These are phyloP conservation scores for Unio delphinus DNA, from an alignment of 2,888 invertebrate species.

Conservation along the genomic window DNA sequence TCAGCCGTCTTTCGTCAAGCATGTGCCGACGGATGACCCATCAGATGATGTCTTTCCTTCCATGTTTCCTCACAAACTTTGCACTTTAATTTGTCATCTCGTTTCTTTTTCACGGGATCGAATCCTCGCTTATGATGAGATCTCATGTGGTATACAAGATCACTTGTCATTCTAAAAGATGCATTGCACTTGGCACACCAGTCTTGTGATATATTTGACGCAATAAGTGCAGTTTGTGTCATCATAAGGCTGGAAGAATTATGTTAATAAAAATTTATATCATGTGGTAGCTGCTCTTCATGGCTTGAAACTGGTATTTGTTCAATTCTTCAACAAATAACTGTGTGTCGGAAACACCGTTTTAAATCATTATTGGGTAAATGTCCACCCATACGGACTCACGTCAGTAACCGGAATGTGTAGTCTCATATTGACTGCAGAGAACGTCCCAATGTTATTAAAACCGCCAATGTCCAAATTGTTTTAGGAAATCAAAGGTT, in stretches of 20 bases:
- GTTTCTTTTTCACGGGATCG: conserved; percentile 75
- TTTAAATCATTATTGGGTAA: too few relatives aligned
- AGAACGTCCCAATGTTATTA: too few relatives aligned
- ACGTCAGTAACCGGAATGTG: too few relatives aligned
- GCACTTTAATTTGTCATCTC: conserved; percentile 94
- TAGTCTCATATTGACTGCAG: too few relatives aligned
- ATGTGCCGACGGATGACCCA: conserved; percentile 97
- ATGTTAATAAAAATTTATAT: conserved; percentile 60
- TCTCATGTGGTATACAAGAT: conserved; percentile 98
- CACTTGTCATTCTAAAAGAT: conserved; percentile 97
- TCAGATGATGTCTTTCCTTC: conserved; percentile 93
- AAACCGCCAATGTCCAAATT: too few relatives aligned
- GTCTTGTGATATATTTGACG: conserved; percentile 78
- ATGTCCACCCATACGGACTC: too few relatives aligned
- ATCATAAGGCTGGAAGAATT: conserved; percentile 75
- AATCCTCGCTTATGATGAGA: conserved; percentile 72
- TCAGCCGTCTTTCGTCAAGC: conserved; percentile 18
- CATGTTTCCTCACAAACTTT: conserved; percentile 96
- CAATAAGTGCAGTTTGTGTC: conserved; percentile 17
- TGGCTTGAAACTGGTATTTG: conserved; percentile 33
- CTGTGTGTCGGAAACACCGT: neutral
- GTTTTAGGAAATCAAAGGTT: too few relatives aligned
- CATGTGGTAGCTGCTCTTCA: conserved; percentile 63
- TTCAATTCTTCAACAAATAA: conserved; percentile 19
- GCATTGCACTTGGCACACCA: conserved; percentile 99